phyloP scores from a whole-genome alignment of 2,888 invertebrate genomes.

The Lycocerus yunnanus region DNA sequence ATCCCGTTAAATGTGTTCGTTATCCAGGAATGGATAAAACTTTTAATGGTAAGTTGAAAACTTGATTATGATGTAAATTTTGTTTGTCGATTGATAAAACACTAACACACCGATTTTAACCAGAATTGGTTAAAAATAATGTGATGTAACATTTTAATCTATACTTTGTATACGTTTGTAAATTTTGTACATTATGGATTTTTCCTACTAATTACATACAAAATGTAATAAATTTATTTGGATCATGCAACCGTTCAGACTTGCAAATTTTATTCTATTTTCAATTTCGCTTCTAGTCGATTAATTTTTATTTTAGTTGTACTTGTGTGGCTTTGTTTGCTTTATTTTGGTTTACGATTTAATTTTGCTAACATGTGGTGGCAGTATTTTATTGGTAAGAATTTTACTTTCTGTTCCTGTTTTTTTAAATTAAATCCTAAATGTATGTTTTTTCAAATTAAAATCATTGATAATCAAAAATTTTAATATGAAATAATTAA shows the following conservation, averaged over 20 bases:
- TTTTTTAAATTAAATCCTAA: not conserved
- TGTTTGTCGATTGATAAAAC: not conserved
- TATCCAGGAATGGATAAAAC: constrained; percentile 73
- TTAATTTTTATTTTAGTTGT: constrained; percentile 33
- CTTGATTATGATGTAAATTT: not conserved
- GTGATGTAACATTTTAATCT: not conserved
- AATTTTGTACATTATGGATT: constrained; percentile 24
- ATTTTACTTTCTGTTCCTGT: not conserved
- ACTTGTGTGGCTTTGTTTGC: constrained; percentile 35
- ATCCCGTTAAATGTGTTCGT: constrained; percentile 86
- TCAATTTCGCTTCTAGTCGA: constrained; percentile 28
- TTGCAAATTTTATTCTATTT: constrained; percentile 32
- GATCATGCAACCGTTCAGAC: constrained; percentile 26
- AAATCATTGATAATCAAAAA: not conserved
- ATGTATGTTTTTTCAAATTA: not conserved
- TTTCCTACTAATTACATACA: constrained; percentile 5
- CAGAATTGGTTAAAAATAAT: not conserved
- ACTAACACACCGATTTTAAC: not conserved
- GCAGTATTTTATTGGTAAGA: constrained; percentile 50
- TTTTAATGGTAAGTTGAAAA: constrained; percentile 44
- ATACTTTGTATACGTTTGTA: constrained; percentile 8
- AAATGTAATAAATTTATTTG: constrained; percentile 4
- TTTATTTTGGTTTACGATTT: constrained; percentile 37
- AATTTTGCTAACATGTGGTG: constrained; percentile 44
- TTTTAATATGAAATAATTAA: constrained; percentile 10